A percentile compares a stretch with the other conserved stretches of the same genome.
Conservation (phyloP, 2,113 vertebrate genomes). For the Crocuta crocuta region DNA sequence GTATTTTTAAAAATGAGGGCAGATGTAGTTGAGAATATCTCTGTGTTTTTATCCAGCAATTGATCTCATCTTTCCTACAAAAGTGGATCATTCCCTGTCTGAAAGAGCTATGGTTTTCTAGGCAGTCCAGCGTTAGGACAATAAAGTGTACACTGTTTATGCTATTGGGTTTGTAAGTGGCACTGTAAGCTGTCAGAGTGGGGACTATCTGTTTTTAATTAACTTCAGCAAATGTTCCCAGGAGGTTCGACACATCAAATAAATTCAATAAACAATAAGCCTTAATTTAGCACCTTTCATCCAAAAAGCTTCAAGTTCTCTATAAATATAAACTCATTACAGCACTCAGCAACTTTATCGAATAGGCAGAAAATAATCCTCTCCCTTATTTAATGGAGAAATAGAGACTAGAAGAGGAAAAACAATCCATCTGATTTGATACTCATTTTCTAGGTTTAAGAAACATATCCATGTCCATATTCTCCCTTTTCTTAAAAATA, state of each 20-base stretch:
- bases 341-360: slow-evolving; percentile 69
- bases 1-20: not conserved
- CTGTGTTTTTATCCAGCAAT: not conserved
- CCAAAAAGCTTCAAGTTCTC: slow-evolving; percentile 74
- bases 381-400: not conserved
- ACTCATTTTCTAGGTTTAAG: not conserved
- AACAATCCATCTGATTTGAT: not conserved
- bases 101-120: not conserved
- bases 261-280: slow-evolving; percentile 82
- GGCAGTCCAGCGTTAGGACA: not conserved
- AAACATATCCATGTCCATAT: not conserved
- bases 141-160: not conserved
- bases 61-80: not conserved
- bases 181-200: slow-evolving; percentile 60
- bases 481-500: not conserved
- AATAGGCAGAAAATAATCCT: slow-evolving; percentile 57
- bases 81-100: not conserved
- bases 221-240: slow-evolving; percentile 75
- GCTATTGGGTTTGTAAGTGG: slow-evolving; percentile 59
- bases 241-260: slow-evolving; percentile 73
- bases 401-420: not conserved
- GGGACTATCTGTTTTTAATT: slow-evolving; percentile 77
- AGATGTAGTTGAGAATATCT: not conserved
- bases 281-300: slow-evolving; percentile 81
- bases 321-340: slow-evolving; percentile 79